These are phyloP conservation scores for Amyelois transitella DNA, from an alignment of 1,140 invertebrate genomes.

Conservation along the genomic window DNA sequence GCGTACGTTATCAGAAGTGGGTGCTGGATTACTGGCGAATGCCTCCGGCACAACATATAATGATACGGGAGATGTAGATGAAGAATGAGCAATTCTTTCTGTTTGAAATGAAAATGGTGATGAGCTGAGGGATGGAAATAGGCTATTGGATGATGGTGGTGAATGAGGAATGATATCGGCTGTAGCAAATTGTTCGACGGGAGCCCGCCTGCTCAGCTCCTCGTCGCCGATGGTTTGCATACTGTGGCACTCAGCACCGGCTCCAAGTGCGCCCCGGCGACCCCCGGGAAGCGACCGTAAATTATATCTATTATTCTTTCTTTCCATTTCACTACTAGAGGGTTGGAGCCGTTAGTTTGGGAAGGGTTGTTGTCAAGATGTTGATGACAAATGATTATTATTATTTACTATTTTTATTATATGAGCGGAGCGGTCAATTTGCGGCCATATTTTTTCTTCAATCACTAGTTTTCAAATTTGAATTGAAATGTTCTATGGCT, in stretches of 20 bases:
- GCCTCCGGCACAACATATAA: background rate
- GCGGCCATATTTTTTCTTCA: too few species aligned
- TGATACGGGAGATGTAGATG: background rate
- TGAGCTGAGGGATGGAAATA: background rate
- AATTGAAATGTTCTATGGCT: too few species aligned
- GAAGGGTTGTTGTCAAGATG: background rate
- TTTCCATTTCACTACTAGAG: background rate
- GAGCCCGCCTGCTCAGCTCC: too few species aligned
- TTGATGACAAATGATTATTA: too few species aligned
- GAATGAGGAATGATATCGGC: background rate
- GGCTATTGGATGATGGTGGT: background rate
- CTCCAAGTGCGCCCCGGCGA: too few species aligned
- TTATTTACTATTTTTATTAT: too few species aligned
- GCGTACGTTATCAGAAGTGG: background rate
- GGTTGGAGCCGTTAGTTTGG: background rate
- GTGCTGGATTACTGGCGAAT: constrained; percentile 1
- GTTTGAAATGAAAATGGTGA: background rate
- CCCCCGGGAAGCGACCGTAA: too few species aligned
- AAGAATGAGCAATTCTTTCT: background rate
- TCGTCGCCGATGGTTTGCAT: too few species aligned
- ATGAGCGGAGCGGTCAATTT: too few species aligned
- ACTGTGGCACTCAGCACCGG: too few species aligned
- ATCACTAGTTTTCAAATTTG: too few species aligned
- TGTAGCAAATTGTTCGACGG: too few species aligned
- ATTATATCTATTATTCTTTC: background rate